Evolutionary conservation across 2,888 invertebrate species (phyloP), one percentile per base, ranked within the genome.

Genomic region (Choreutis nemorana): DNA sequence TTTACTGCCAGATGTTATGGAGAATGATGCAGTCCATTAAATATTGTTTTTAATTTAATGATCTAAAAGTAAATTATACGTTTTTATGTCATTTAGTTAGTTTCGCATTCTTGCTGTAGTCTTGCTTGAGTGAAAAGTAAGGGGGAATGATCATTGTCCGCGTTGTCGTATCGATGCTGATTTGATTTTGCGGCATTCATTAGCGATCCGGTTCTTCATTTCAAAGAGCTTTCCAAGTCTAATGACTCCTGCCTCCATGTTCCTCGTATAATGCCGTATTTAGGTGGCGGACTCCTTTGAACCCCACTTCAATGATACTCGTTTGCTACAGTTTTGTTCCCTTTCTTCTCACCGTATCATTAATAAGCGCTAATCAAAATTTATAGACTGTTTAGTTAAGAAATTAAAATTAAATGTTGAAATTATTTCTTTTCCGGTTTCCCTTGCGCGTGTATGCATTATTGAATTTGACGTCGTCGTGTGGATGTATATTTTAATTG

Each of bases 171-270:
- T 64, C 73, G 61, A 70, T 63, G 72, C 54, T 62, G 63, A 68
- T 75, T 75, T 72, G 70, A 75, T 72, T 71, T 67, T 61, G 75
- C 71, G 44, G 58, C 67, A 68, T 77, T 77, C 77, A 75, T 78
- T 78, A 78, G 59, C 58, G 66, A 61, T 59, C 73, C 71, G 70
- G 71, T 73, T 70, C 56, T 66, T 70, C 70, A 67, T 71, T 75
- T 70, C 71, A 75, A 71, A 72, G 67, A 70, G 64, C 60, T 55
- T 51, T 54, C 53, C 54, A 52, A 48, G 58, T 61, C 61, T 77
- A 78, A 78, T 66, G 72, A 73, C 68, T 70, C 61, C 56, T 51
- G 62, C 50, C 62, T 51, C 30, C 35, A 64, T 64, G 64, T 71
- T 67, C 65, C 67, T 55, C 65, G 59, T 51, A 60, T 68, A 63